Evolutionary conservation across 2,797 vertebrate genomes (phyloP), one percentile per base, ranked within the genome.

Genomic region (Spinus pinus): DNA sequence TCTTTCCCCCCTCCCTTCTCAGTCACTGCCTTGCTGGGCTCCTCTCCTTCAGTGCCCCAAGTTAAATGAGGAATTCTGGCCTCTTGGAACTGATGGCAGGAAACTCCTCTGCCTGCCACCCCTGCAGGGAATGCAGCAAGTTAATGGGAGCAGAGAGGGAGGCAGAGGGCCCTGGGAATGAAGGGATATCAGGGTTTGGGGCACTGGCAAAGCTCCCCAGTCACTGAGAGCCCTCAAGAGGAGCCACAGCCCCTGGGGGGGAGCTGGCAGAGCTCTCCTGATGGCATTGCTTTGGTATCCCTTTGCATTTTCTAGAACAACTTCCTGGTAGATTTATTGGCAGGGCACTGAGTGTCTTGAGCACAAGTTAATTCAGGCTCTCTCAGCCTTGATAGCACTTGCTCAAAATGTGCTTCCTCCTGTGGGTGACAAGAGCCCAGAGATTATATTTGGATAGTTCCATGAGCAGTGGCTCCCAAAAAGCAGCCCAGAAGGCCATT

Each of bases 361-460:
- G 46, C 82, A 78, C 25, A 24, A 88, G 73, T 88, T 86, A 93
- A 89, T 94, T 91, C 77, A 56, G 71, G 42, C 86, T 74, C 49
- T 82, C 60, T 65, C 78, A 89, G 69, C 61, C 89, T 81, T 56
- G 57, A 58, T 80, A 86, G 66, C 66, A 69, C 91, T 53, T 58
- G 42, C 57, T 78, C 51, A 91, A 94, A 95, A 78, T 78, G 28
- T 16, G 30, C 67, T 93, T 60, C 84, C 33, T 87, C 86, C 81
- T 33, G 3, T 81, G 79, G 88, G 37, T 4, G 11, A 44, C 31
- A 50, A 27, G 75, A 64, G 53, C 19, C 9, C 47, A 67, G 81
- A 69, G 79, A 80, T 92, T 49, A 19, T 67, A 5, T 82, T 93
- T 51, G 56, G 75, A 58, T 91, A 65, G 84, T 58, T 92, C 79